Base-by-base conservation (phyloP, 1,140 invertebrate genomes). In the Microplitis demolitor region DNA sequence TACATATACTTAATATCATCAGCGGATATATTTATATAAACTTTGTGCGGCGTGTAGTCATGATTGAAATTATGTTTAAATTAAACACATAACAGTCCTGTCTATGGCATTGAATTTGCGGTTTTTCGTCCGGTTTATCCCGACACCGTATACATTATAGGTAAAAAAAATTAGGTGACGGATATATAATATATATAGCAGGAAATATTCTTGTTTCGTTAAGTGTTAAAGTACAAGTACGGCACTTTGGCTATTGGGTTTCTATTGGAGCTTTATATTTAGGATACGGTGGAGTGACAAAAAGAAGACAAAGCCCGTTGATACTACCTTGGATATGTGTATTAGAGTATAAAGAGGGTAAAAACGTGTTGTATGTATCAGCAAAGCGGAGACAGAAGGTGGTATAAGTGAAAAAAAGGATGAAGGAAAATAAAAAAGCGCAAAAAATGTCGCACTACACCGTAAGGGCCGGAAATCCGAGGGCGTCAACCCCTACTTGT, bases 161-260 rank as follows among this genome's bases (percentile, higher is more conserved):
- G 39, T 45, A 45, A 45, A 45, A 45, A 39, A 45, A 45, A 45
- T 45, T 45, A 11, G 1, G 77, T 82, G 73, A 61, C 76, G 76
- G 77, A 75, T 77, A 39, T 39, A 39, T 73, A 74, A 73, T 64
- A 74, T 76, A 81, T 45, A 45, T 11, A 45, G 39, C 86, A 86
- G 86, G 86, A 87, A 87, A 87, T 85, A 83, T 80, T 86, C 82
- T 83, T 84, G 84, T 82, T 83, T 45, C 66, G 56, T 84, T 82
- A 77, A 85, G 84, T 83, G 80, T 86, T 84, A 83, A 85, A 85
- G 80, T 87, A 82, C 83, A 83, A 51, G 69, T 56, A 16, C 50
- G 45, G 13, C 35, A 78, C 5, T 45, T 11, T 73, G 84, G 84
- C 82, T 85, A 86, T 87, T 86, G 79, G 78, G 80, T 87, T 85